Evolutionary conservation across 2,797 vertebrate species (phyloP), one percentile per base, ranked within the genome.

Genomic region (Gymnothorax reevesii): DNA sequence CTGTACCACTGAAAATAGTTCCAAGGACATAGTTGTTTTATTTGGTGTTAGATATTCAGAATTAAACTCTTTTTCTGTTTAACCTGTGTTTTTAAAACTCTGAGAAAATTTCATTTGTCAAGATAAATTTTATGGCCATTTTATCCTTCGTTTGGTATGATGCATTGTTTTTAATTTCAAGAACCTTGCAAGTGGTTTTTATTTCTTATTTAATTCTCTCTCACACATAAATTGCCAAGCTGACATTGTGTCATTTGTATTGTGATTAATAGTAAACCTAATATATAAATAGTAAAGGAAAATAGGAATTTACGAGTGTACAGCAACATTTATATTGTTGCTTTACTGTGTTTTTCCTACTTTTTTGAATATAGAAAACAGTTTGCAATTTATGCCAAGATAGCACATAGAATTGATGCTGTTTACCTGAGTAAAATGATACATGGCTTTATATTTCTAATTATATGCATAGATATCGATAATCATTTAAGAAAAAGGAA

Each of bases 391-490:
- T 91, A 91, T 91, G 88, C 89, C 89, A 92, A 91, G 73, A 89
- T 90, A 91, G 91, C 79, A 80, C 89, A 90, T 84, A 71, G 87
- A 87, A 85, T 60, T 75, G 12, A 90, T 91, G 87, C 93, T 94
- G 84, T 93, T 93, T 90, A 93, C 90, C 87, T 86, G 87, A 91
- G 91, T 87, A 83, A 88, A 90, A 91, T 77, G 90, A 64, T 89
- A 91, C 89, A 92, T 93, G 88, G 91, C 89, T 93, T 91, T 87
- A 90, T 92, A 90, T 88, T 89, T 89, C 80, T 90, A 86, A 92
- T 90, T 94, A 91, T 94, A 92, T 94, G 91, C 94, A 93, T 91
- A 93, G 89, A 90, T 89, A 22, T 82, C 87, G 92, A 90, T 60
- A 90, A 84, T 62, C 85, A 86, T 85, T 88, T 85, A 89, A 84